Evolutionary conservation across 2,888 invertebrate species (phyloP), one percentile per base, ranked within the genome.

Genomic region (Meteorus colon): DNA sequence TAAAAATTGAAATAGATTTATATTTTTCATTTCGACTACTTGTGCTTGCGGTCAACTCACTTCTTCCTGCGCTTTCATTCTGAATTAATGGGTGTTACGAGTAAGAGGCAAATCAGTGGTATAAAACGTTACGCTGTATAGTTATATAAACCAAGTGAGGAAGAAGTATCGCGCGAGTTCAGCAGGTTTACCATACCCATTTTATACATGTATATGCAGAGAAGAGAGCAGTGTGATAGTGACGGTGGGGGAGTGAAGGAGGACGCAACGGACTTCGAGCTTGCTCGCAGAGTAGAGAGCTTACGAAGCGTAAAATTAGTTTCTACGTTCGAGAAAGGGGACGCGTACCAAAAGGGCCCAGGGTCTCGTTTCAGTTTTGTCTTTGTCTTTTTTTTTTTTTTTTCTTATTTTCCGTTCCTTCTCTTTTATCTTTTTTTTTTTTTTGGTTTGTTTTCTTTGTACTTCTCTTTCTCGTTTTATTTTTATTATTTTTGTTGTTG

Each of bases 261-360:
- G 55, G n/a, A 55, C n/a, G 48, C 16, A 48, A 14, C 48, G 16
- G 48, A 48, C 48, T 41, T 65, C 75, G 75, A 77, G 75, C 74
- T 77, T 71, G 74, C 77, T 69, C 78, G 75, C 72, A 78, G 55
- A 55, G 55, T 37, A 19, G 65, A 31, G 78, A 81, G 78, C 81
- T 81, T 80, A 78, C 82, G 80, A 74, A 80, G 80, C 82, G 82
- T 82, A 82, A 82, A 82, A 82, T 82, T 82, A 81, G 81, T 78
- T 82, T 82, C 80, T 78, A 78, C 79, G 80, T 78, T 81, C 75
- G 75, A 73, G 74, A 71, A 74, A 74, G 76, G 78, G 77, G 77
- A 78, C 74, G 76, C 75, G 71, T 75, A 67, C 41, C 71, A 66
- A 70, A 41, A 72, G 75, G 71, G 70, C 70, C 37, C 70, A 27